Conservation (phyloP, 2,797 vertebrate genomes). For the Melanotaenia pygmaea region DNA sequence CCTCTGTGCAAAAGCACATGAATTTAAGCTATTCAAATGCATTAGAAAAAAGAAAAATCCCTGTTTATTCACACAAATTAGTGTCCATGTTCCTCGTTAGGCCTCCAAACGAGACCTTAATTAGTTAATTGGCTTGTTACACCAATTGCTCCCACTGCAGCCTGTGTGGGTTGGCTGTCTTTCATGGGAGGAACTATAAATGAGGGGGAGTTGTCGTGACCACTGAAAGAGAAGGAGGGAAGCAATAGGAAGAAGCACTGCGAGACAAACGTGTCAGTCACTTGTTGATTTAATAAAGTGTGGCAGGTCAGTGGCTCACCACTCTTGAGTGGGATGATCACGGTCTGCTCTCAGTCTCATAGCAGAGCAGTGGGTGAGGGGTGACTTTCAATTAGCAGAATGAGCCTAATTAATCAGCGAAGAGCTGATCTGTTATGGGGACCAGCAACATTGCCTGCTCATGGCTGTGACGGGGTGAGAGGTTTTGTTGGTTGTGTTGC, state of each 20-base stretch:
- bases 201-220: conserved; percentile 22
- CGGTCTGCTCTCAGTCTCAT: conserved; percentile 56
- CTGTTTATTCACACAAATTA: conserved; percentile 82
- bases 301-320: conserved; percentile 57
- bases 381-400: conserved; percentile 83
- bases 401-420: conserved; percentile 81
- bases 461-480: conserved; percentile 61
- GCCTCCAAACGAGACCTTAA: conserved; percentile 80
- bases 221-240: conserved; percentile 31
- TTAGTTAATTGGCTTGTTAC: conserved; percentile 85
- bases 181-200: conserved; percentile 64
- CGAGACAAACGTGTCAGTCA: conserved; percentile 33
- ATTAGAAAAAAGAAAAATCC: conserved; percentile 45
- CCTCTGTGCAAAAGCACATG: conserved; percentile 60
- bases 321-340: conserved; percentile 50
- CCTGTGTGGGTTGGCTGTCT: conserved; percentile 75
- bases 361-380: conserved; percentile 64
- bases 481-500: conserved; percentile 49
- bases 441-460: conserved; percentile 52
- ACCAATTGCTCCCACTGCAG: conserved; percentile 76
- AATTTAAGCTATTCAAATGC: conserved; percentile 43
- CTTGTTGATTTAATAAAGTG: conserved; percentile 69
- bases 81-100: conserved; percentile 81
- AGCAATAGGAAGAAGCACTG: conserved; percentile 18
- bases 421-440: conserved; percentile 72